Conservation (phyloP, 1,140 invertebrate species). For the Papilio xuthus region DNA sequence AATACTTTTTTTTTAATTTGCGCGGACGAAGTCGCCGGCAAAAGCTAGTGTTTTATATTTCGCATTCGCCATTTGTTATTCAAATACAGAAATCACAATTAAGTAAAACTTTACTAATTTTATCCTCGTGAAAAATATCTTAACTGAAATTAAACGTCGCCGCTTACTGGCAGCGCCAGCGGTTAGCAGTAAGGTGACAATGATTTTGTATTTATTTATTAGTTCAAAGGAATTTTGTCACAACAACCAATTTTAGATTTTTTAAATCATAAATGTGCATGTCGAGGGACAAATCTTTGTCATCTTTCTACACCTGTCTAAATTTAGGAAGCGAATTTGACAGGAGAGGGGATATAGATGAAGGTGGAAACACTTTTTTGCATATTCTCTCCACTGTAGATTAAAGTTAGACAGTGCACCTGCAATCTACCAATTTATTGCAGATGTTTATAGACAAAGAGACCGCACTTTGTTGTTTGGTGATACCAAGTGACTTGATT, state of each 20-base stretch:
- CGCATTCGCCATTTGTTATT: constrained; percentile 3
- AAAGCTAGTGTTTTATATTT: not conserved
- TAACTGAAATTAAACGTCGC: constrained; percentile 37
- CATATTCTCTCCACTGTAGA: not conserved
- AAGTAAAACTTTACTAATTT: constrained; percentile 35
- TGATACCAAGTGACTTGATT: not conserved
- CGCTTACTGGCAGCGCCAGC: constrained; percentile 16
- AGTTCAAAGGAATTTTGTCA: not conserved
- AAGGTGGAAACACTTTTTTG: not conserved
- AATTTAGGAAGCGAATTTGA: not conserved
- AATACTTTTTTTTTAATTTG: too few species aligned
- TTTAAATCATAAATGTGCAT: not conserved
- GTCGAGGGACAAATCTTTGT: not conserved
- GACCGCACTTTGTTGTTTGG: not conserved
- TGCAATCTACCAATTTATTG: not conserved
- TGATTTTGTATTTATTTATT: not conserved
- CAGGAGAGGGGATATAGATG: too few species aligned
- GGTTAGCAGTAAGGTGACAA: constrained; percentile 27
- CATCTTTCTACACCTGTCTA: not conserved
- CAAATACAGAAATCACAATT: constrained; percentile 33
- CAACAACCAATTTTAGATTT: not conserved
- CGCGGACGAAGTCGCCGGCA: too few species aligned
- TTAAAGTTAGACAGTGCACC: not conserved
- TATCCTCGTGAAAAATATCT: constrained; percentile 39
- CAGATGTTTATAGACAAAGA: not conserved